These are phyloP conservation scores for Ctenopoma kingsleyae DNA, from an alignment of 2,797 vertebrate genomes.

Conservation along the genomic window DNA sequence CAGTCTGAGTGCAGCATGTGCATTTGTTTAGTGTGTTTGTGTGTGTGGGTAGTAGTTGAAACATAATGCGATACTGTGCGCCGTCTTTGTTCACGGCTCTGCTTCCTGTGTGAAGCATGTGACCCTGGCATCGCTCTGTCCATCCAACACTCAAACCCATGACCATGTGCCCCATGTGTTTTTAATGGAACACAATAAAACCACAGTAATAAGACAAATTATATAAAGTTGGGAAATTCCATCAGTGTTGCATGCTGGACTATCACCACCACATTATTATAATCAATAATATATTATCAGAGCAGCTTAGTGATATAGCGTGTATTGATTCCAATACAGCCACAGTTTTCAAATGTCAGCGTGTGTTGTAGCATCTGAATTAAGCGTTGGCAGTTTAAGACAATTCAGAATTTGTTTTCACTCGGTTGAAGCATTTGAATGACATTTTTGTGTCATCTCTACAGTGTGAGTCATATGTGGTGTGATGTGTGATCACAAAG, in stretches of 20 bases:
- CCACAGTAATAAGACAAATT: not conserved
- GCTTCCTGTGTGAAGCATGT: conserved; percentile 56
- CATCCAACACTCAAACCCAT: conserved; percentile 26
- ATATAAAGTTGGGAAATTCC: not conserved
- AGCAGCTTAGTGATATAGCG: not conserved
- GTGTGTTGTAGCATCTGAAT: not conserved
- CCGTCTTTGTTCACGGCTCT: conserved; percentile 8
- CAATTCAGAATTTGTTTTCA: not conserved
- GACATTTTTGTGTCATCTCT: not conserved
- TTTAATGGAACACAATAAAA: not conserved
- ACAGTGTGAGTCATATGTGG: conserved; percentile 35
- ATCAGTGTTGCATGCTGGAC: not conserved
- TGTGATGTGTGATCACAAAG: conserved; percentile 49
- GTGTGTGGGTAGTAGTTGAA: conserved; percentile 6
- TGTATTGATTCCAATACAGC: too few relatives aligned
- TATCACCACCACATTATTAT: not conserved
- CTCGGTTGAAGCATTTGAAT: not conserved
- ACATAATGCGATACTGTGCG: conserved; percentile 7
- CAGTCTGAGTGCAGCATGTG: not conserved
- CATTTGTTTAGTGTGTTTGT: conserved; percentile 10
- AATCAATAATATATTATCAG: not conserved
- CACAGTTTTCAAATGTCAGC: too few relatives aligned
- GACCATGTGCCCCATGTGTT: conserved; percentile 24
- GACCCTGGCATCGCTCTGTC: conserved; percentile 35
- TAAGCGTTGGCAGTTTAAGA: not conserved